Evolutionary conservation across 2,888 invertebrate species (phyloP).

Genomic region (Mythimna vitellina): DNA sequence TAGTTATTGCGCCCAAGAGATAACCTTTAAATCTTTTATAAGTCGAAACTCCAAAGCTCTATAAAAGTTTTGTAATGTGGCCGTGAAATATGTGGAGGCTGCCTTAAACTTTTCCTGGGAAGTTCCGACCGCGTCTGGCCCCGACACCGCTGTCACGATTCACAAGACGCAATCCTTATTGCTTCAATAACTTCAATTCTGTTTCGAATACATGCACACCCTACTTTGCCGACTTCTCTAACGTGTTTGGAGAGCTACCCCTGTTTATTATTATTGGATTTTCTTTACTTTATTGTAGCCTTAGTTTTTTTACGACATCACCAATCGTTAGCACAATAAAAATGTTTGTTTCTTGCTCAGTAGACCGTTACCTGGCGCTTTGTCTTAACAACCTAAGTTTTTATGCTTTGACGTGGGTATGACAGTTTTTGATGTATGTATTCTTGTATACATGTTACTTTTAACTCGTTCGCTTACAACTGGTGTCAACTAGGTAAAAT

Average conservation of each 20-base stretch:
- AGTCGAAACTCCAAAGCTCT: slow-evolving; percentile 62
- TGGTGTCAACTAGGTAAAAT: slow-evolving; percentile 51
- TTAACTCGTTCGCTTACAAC: slow-evolving; percentile 33
- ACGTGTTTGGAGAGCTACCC: slow-evolving; percentile 37
- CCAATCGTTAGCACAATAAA: slow-evolving; percentile 64
- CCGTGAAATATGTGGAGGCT: slow-evolving; percentile 71
- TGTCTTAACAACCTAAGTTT: slow-evolving; percentile 73
- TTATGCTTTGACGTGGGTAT: slow-evolving; percentile 78
- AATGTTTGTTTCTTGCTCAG: slow-evolving; percentile 55
- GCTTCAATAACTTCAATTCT: slow-evolving; percentile 61
- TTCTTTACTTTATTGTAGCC: slow-evolving; percentile 56
- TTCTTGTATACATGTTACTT: slow-evolving; percentile 60
- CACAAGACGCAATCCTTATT: slow-evolving; percentile 66
- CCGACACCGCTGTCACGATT: slow-evolving; percentile 62
- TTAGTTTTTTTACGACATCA: slow-evolving; percentile 62
- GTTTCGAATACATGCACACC: slow-evolving; percentile 56
- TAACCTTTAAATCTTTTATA: slow-evolving; percentile 62
- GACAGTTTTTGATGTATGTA: slow-evolving; percentile 70
- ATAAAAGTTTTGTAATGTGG: slow-evolving; percentile 73
- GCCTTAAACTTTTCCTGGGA: slow-evolving; percentile 60
- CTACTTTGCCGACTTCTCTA: slow-evolving; percentile 37
- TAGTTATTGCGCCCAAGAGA: slow-evolving; percentile 46
- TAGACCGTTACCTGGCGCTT: slow-evolving; percentile 65
- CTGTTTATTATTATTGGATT: slow-evolving; percentile 66
- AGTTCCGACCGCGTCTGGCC: slow-evolving; percentile 64